A percentile compares a stretch with the other conserved stretches of the same genome.
Conservation (phyloP, 1,140 invertebrate species). For the Drosophila pectinifera region DNA sequence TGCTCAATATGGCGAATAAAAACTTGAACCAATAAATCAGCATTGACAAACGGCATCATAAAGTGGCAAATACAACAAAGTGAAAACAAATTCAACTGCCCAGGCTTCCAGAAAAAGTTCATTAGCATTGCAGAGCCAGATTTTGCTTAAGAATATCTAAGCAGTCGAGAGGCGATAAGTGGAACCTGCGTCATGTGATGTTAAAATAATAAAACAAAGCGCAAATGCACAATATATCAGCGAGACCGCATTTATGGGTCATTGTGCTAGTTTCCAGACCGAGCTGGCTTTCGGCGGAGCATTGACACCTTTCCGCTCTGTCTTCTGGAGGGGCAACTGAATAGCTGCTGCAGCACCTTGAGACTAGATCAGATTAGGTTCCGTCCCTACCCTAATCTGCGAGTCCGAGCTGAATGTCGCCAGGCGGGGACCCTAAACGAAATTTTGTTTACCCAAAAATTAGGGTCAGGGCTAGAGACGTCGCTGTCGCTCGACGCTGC, state of each 20-base stretch:
- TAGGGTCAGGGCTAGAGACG: slow-evolving; percentile 76
- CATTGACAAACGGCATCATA: slow-evolving; percentile 65
- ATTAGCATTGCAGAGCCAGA: slow-evolving; percentile 48
- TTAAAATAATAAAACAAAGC: slow-evolving; percentile 1
- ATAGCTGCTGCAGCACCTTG: slow-evolving; percentile 15
- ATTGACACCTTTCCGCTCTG: slow-evolving; percentile 60
- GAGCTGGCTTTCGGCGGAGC: slow-evolving; percentile 28
- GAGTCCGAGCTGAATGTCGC: background rate
- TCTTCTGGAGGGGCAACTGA: slow-evolving; percentile 7
- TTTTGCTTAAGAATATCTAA: slow-evolving; percentile 61
- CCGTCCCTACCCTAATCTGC: background rate
- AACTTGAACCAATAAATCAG: slow-evolving; percentile 60
- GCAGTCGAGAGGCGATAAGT: slow-evolving; percentile 23
- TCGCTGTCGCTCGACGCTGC: background rate
- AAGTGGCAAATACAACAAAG: slow-evolving; percentile 24
- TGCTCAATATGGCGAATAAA: slow-evolving; percentile 2
- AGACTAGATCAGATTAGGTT: slow-evolving; percentile 59
- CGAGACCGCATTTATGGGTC: slow-evolving; percentile 47
- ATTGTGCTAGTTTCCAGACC: slow-evolving; percentile 57
- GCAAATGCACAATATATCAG: slow-evolving; percentile 8
- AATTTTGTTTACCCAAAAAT: slow-evolving; percentile 69
- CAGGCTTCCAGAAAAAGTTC: slow-evolving; percentile 43
- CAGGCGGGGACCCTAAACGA: slow-evolving; percentile 28
- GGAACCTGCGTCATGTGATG: slow-evolving; percentile 7
- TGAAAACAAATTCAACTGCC: slow-evolving; percentile 30